phyloP scores from a whole-genome alignment of 2,888 invertebrate genomes.

The Eulithis prunata region DNA sequence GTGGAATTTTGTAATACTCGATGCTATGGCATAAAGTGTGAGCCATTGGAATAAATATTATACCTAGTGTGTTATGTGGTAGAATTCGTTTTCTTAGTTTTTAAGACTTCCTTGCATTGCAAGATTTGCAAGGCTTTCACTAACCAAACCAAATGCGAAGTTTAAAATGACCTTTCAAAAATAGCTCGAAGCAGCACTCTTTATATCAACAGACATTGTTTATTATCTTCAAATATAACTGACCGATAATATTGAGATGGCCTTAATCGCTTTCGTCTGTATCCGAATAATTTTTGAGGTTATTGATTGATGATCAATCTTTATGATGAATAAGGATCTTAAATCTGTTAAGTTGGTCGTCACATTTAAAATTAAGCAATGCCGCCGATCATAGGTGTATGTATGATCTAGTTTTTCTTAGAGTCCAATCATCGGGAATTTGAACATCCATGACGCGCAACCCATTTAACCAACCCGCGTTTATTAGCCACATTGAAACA shows the following conservation, averaged over 20 bases:
- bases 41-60: too few relatives aligned
- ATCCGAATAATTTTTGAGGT: conserved; percentile 14
- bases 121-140: too few relatives aligned
- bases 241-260: conserved; percentile 30
- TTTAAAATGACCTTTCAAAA: too few relatives aligned
- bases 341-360: neutral
- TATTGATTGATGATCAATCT: conserved; percentile 7
- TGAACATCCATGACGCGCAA: too few relatives aligned
- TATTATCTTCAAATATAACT: conserved; percentile 22
- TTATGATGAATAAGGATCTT: neutral
- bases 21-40: too few relatives aligned
- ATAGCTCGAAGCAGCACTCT: neutral
- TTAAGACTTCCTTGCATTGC: too few relatives aligned
- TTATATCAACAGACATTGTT: conserved; percentile 16
- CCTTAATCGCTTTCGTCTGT: conserved; percentile 24
- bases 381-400: too few relatives aligned
- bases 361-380: neutral
- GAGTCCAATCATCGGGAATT: neutral
- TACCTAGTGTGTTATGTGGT: too few relatives aligned
- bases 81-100: too few relatives aligned
- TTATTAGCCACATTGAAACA: conserved; percentile 39
- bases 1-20: too few relatives aligned
- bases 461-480: too few relatives aligned
- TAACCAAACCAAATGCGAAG: too few relatives aligned
- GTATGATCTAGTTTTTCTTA: neutral